Evolutionary conservation across 2,888 invertebrate species (phyloP).

Genomic region (Lysandra coridon): DNA sequence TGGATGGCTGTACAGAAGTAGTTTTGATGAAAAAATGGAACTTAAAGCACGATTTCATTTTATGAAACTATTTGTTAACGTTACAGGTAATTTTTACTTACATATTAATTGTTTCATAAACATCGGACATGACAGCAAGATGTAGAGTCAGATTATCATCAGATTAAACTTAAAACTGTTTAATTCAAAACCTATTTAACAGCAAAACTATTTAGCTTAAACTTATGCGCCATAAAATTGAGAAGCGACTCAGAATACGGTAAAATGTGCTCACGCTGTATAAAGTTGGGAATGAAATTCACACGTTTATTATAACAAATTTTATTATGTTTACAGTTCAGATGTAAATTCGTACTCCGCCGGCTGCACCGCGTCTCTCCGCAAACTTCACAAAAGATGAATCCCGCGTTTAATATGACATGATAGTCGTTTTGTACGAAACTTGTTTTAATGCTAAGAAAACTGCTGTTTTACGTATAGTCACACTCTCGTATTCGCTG

Average conservation of each 20-base stretch:
- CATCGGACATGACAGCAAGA: not conserved
- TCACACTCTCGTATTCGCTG: not conserved
- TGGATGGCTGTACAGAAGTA: not conserved
- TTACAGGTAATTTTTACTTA: not conserved
- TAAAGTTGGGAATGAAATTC: slow-evolving; percentile 26
- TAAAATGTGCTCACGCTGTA: slow-evolving; percentile 14
- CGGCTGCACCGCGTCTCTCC: slow-evolving; percentile 26
- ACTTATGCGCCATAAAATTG: slow-evolving; percentile 13
- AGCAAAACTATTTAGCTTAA: not conserved
- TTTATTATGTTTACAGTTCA: slow-evolving; percentile 32
- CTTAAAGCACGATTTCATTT: not conserved
- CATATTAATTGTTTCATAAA: too few relatives aligned
- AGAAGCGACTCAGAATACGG: slow-evolving; percentile 11
- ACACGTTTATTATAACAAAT: slow-evolving; percentile 32
- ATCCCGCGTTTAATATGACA: slow-evolving; percentile 29
- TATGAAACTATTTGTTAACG: not conserved
- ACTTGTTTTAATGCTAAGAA: not conserved
- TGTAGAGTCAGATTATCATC: not conserved
- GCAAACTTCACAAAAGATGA: slow-evolving; percentile 25
- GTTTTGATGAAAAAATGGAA: not conserved
- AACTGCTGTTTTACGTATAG: slow-evolving; percentile 9
- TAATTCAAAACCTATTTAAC: not conserved
- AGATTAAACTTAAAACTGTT: not conserved
- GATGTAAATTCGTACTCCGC: slow-evolving; percentile 27
- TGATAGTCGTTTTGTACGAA: slow-evolving; percentile 27